phyloP scores from a whole-genome alignment of 2,113 vertebrate genomes.

The Pycnonotus jocosus region DNA sequence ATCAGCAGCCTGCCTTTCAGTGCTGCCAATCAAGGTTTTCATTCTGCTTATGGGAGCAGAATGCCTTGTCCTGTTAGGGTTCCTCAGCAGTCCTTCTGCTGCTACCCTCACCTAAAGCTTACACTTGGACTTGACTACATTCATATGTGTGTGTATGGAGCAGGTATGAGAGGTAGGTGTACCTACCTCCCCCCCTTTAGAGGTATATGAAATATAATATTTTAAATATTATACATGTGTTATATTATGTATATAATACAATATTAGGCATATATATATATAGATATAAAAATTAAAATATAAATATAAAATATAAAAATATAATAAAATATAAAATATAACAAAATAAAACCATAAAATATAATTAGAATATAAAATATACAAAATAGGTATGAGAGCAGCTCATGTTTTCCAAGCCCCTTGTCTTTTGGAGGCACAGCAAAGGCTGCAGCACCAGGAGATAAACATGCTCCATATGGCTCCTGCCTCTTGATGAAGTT shows the following conservation, averaged over 20 bases:
- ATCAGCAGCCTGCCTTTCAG: conserved; percentile 27
- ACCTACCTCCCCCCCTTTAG: background rate
- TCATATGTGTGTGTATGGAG: rapidly evolving
- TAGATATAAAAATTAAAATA: background rate
- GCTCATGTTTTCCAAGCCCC: background rate
- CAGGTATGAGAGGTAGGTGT: background rate
- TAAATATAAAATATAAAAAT: background rate
- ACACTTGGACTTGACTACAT: background rate
- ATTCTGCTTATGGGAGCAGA: background rate
- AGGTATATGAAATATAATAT: background rate
- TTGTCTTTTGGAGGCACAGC: background rate
- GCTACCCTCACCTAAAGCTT: background rate
- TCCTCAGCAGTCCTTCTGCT: background rate
- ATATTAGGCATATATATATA: too few species aligned
- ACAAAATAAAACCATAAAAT: too few species aligned
- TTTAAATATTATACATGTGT: too few species aligned
- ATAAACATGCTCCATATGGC: background rate
- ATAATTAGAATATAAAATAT: background rate
- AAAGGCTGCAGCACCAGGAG: background rate
- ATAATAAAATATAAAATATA: too few species aligned
- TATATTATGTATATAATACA: too few species aligned
- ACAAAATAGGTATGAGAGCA: background rate
- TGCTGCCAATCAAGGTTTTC: background rate
- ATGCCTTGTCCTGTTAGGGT: background rate
- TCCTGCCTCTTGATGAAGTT: background rate